Conservation (phyloP, 2,888 invertebrate genomes). For the Drosophila cognata region DNA sequence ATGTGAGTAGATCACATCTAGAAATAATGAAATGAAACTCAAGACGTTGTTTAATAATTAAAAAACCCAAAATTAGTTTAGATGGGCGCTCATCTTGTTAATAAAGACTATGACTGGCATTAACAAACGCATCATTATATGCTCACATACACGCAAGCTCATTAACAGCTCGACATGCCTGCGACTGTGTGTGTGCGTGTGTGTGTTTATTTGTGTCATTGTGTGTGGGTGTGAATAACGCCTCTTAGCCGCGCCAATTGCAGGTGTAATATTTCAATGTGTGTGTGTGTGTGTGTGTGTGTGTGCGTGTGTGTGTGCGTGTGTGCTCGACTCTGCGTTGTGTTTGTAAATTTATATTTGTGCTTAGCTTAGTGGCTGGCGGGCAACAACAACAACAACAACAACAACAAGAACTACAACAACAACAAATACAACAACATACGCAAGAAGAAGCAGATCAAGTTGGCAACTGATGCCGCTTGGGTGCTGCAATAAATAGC, state of each 20-base stretch:
- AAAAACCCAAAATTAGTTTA: conserved; percentile 63
- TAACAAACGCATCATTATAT: conserved; percentile 68
- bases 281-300: conserved; percentile 38
- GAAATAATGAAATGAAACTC: conserved; percentile 41
- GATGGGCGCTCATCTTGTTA: conserved; percentile 58
- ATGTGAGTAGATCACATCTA: conserved; percentile 3
- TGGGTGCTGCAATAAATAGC: conserved; percentile 69
- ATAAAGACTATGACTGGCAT: conserved; percentile 72
- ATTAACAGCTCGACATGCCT: conserved; percentile 33
- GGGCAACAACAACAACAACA: conserved; percentile 30
- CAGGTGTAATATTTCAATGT: conserved; percentile 79
- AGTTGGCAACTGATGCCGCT: conserved; percentile 58
- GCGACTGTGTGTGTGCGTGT: conserved; percentile 14
- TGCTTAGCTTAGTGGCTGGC: conserved; percentile 66
- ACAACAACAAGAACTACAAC: conserved; percentile 4
- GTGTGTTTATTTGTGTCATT: conserved; percentile 51
- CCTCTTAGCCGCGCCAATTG: conserved; percentile 63
- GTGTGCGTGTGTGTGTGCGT: conserved; percentile 12
- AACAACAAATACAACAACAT: conserved; percentile 15
- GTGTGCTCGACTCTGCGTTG: conserved; percentile 8
- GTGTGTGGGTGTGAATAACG: conserved; percentile 51
- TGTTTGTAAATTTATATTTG: conserved; percentile 71
- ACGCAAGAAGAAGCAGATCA: conserved; percentile 22
- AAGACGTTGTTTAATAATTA: conserved; percentile 48
- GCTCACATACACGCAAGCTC: conserved; percentile 27